phyloP scores from a whole-genome alignment of 2,113 vertebrate species.

The Malurus melanocephalus region DNA sequence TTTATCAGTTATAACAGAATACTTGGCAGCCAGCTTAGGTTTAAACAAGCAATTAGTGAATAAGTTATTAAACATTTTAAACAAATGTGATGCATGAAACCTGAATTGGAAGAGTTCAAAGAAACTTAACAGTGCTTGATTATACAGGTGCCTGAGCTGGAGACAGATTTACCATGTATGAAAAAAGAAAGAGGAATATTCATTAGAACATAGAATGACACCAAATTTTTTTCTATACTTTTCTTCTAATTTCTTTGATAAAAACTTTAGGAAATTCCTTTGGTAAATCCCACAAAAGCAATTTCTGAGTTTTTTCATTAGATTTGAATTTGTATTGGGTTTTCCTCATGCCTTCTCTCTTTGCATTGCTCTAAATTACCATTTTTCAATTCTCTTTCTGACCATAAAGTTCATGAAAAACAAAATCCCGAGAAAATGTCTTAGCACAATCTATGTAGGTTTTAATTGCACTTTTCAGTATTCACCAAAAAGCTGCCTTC shows the following conservation, averaged over 20 bases:
- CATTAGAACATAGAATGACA: neutral
- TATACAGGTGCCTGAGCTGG: constrained; percentile 49
- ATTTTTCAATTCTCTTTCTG: neutral
- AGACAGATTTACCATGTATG: constrained; percentile 20
- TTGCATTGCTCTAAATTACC: neutral
- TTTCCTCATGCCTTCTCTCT: neutral
- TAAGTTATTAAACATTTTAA: constrained; percentile 73
- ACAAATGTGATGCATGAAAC: constrained; percentile 57
- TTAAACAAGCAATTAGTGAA: constrained; percentile 73
- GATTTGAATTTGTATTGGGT: neutral
- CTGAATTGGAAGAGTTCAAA: constrained; percentile 64
- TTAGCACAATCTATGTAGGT: rapidly evolving
- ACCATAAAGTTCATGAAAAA: neutral
- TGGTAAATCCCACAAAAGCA: neutral
- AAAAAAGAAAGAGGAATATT: neutral
- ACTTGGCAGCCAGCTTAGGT: constrained; percentile 47
- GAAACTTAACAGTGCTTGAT: constrained; percentile 59
- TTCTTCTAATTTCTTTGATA: neutral
- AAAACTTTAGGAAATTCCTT: neutral
- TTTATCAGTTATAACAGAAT: constrained; percentile 70
- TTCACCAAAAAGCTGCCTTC: neutral
- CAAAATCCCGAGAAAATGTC: neutral
- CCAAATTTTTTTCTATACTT: neutral
- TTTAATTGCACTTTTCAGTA: neutral
- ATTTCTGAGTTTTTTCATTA: neutral